Conservation (phyloP, 2,888 invertebrate genomes). For the Hyles lineata region DNA sequence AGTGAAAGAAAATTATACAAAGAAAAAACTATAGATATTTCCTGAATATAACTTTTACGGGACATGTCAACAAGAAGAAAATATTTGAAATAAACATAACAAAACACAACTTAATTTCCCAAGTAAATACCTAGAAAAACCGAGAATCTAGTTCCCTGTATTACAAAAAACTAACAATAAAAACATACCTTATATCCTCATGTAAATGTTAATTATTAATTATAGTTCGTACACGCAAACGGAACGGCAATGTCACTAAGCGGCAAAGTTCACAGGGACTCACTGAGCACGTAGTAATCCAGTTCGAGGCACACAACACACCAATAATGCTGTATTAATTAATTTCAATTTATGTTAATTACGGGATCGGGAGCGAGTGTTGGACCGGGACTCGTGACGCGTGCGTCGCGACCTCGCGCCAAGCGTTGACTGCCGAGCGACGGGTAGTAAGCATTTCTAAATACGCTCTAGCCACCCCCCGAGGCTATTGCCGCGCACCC, state of each 20-base stretch:
- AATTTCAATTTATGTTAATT: constrained; percentile 72
- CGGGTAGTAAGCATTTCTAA: constrained; percentile 73
- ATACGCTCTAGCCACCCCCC: constrained; percentile 74
- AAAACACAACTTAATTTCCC: background rate
- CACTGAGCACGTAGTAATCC: constrained; percentile 73
- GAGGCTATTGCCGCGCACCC: constrained; percentile 70
- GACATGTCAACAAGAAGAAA: too few relatives aligned
- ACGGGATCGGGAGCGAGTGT: constrained; percentile 66
- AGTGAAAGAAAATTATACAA: too few relatives aligned
- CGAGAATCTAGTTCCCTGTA: background rate
- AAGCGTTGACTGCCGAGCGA: constrained; percentile 73
- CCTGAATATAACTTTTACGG: too few relatives aligned
- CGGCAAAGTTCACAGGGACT: constrained; percentile 60
- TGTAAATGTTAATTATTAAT: constrained; percentile 51
- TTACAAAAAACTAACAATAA: constrained; percentile 10
- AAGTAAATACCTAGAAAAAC: background rate
- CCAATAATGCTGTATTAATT: constrained; percentile 56
- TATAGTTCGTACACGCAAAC: constrained; percentile 59
- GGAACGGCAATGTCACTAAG: constrained; percentile 50
- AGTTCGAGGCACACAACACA: constrained; percentile 71
- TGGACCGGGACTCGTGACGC: constrained; percentile 55
- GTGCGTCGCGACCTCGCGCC: constrained; percentile 65
- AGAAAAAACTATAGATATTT: too few relatives aligned
- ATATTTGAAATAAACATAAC: background rate
- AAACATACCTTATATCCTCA: constrained; percentile 65